Percentiles rank a stretch among this genome's conserved stretches.
Conservation (phyloP, 2,797 vertebrate species). For the Poecile montanus region DNA sequence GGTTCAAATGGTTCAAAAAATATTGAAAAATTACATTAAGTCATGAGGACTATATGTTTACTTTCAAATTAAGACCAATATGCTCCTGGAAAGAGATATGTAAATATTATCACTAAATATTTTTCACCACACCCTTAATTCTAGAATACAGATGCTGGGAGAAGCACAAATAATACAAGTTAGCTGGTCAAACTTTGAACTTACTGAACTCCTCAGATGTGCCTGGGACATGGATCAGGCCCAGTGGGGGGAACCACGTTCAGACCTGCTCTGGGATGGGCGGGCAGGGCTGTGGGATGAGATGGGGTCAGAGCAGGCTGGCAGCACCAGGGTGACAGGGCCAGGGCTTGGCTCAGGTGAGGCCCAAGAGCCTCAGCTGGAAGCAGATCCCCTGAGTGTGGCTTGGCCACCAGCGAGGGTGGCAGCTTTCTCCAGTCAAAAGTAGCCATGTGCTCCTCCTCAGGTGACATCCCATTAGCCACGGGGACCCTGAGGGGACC, state of each 20-base stretch:
- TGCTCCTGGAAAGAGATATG: neutral
- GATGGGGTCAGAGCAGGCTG: fast-evolving
- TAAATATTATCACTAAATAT: neutral
- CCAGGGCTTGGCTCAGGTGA: neutral
- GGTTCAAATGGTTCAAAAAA: neutral
- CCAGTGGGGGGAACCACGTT: neutral
- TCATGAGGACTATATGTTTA: neutral
- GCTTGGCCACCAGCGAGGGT: fast-evolving
- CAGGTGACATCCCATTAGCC: fast-evolving
- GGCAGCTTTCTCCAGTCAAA: neutral
- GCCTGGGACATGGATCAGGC: neutral
- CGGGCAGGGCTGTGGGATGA: fast-evolving
- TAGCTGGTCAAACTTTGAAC: neutral
- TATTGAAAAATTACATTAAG: neutral
- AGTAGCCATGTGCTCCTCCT: neutral
- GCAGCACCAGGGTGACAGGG: neutral
- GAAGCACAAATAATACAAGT: neutral
- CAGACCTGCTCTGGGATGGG: neutral
- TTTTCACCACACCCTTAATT: neutral
- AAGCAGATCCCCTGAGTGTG: neutral
- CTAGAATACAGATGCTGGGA: neutral
- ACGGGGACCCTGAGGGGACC: neutral
- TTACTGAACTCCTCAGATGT: neutral
- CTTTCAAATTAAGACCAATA: neutral
- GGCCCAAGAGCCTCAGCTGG: neutral